Conservation (phyloP, 2,888 invertebrate genomes). For the Harmothoe impar region DNA sequence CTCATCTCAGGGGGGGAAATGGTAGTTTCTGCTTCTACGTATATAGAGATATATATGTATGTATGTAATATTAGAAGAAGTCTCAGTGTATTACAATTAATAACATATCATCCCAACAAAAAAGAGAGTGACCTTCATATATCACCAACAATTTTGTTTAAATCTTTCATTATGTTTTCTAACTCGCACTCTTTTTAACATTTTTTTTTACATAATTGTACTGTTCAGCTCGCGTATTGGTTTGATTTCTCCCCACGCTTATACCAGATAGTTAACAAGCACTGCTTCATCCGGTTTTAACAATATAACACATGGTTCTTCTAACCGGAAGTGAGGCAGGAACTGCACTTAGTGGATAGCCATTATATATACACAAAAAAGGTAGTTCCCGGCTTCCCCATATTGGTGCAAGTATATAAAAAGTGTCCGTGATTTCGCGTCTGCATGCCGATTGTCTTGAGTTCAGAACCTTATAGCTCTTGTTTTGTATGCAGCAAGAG, state of each 20-base stretch:
- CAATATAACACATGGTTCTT: not conserved
- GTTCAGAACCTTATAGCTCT: not conserved
- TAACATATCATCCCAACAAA: constrained; percentile 31
- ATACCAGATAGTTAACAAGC: not conserved
- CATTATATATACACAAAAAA: not conserved
- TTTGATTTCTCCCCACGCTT: not conserved
- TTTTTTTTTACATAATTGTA: not conserved
- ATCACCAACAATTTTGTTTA: not conserved
- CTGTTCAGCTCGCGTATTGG: not conserved
- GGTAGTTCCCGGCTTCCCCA: not conserved
- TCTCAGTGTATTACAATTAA: not conserved
- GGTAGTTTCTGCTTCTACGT: not conserved
- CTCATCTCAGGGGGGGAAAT: not conserved
- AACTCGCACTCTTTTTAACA: not conserved
- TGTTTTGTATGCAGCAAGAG: not conserved
- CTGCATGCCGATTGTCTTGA: not conserved
- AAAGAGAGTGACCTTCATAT: not conserved
- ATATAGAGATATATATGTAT: not conserved
- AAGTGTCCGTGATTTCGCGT: constrained; percentile 11
- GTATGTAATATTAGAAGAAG: not conserved
- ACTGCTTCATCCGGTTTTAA: not conserved
- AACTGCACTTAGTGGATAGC: not conserved
- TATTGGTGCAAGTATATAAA: constrained; percentile 17
- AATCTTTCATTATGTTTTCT: not conserved
- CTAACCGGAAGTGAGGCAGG: not conserved